Percentiles rank a stretch among this genome's conserved stretches.
These are phyloP conservation scores for Formica exsecta DNA, from an alignment of 1,140 invertebrate species.

Conservation along the genomic window DNA sequence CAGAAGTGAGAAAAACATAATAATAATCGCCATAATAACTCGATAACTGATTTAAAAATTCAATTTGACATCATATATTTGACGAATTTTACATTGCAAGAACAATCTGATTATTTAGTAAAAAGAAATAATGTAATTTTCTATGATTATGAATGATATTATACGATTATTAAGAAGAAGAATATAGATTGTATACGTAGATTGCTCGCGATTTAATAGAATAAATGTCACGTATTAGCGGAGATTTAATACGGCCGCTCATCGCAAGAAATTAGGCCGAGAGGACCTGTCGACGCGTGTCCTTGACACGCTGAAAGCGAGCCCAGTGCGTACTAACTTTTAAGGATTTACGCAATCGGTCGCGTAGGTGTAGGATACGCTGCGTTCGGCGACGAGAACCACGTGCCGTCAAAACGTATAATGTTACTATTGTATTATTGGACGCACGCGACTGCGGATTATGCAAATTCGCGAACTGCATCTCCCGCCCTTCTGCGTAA, in stretches of 20 bases:
- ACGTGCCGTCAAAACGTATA: slow-evolving; percentile 16
- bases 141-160: too few species aligned
- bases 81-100: too few species aligned
- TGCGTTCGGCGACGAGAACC: slow-evolving; percentile 38
- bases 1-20: background rate
- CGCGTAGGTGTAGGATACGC: slow-evolving; percentile 70
- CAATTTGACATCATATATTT: too few species aligned
- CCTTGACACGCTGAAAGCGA: slow-evolving; percentile 84
- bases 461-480: slow-evolving; percentile 35
- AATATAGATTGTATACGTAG: too few species aligned
- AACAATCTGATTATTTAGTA: too few species aligned
- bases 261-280: slow-evolving; percentile 78
- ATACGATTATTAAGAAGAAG: too few species aligned
- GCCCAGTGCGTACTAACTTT: slow-evolving; percentile 74
- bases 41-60: too few species aligned
- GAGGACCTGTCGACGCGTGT: slow-evolving; percentile 78
- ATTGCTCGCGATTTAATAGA: background rate
- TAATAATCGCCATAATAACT: background rate
- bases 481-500: slow-evolving; percentile 8
- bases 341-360: slow-evolving; percentile 73
- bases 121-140: background rate
- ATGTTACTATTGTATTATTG: slow-evolving; percentile 1
- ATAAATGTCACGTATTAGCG: slow-evolving; percentile 41
- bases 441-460: slow-evolving; percentile 9
- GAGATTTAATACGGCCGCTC: slow-evolving; percentile 59